phyloP scores from a whole-genome alignment of 1,140 invertebrate genomes.

The Bradysia coprophila region DNA sequence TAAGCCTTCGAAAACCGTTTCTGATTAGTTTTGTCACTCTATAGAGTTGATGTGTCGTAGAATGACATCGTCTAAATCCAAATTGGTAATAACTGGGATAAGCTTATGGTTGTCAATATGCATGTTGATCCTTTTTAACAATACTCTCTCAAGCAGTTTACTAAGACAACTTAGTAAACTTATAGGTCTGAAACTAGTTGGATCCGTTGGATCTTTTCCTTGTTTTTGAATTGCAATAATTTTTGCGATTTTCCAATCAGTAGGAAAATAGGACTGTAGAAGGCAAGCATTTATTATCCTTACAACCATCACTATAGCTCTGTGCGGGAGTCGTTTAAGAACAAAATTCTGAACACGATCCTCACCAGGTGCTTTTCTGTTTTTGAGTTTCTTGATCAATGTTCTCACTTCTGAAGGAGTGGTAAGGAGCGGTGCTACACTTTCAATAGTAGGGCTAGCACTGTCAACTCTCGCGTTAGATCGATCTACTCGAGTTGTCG shows the following conservation, averaged over 20 bases:
- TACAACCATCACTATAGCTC: background rate
- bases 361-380: background rate
- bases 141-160: too few species aligned
- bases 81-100: too few species aligned
- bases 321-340: background rate
- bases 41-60: too few species aligned
- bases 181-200: conserved; percentile 16
- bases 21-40: too few species aligned
- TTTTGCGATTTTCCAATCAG: conserved; percentile 17
- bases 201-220: conserved; percentile 12
- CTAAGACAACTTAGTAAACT: conserved; percentile 14
- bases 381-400: background rate
- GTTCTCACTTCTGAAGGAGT: background rate
- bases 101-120: too few species aligned
- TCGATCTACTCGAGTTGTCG: too few species aligned
- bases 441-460: too few species aligned
- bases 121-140: too few species aligned
- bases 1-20: too few species aligned
- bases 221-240: conserved; percentile 22
- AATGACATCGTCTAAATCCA: too few species aligned
- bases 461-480: too few species aligned
- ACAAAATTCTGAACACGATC: background rate
- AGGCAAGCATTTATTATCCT: conserved; percentile 3
- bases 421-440: too few species aligned
- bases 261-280: conserved; percentile 13